Conservation (phyloP, 1,140 invertebrate species). For the Bombus consobrinus region DNA sequence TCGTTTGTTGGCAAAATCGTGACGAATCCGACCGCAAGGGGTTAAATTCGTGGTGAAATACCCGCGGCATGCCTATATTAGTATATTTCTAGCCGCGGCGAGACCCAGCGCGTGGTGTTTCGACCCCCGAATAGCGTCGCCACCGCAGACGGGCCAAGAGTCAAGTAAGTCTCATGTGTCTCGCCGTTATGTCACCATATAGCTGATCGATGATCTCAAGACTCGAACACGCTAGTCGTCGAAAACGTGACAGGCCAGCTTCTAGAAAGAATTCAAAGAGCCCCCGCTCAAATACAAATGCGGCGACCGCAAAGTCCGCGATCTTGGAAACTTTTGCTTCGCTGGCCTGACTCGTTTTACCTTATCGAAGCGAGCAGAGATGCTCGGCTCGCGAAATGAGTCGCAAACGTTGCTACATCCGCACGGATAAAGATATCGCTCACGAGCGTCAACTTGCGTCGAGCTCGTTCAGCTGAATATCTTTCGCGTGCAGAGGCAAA, state of each 20-base stretch:
- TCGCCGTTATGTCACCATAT: conserved; percentile 69
- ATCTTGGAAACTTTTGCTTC: too few relatives aligned
- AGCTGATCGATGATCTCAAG: conserved; percentile 51
- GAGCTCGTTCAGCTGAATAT: not conserved
- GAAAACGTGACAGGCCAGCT: not conserved
- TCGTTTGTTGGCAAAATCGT: not conserved
- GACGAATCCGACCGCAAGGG: conserved; percentile 18
- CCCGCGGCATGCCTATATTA: conserved; percentile 78
- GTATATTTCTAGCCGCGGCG: conserved; percentile 85
- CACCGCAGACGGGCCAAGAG: conserved; percentile 83
- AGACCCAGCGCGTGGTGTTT: conserved; percentile 89
- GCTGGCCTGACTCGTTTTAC: conserved; percentile 13
- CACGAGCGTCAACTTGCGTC: not conserved
- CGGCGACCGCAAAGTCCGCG: not conserved
- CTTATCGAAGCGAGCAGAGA: not conserved
- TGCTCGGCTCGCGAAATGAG: not conserved
- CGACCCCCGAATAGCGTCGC: conserved; percentile 88
- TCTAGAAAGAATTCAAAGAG: not conserved
- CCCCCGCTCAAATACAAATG: too few relatives aligned
- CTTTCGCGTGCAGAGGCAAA: conserved; percentile 1
- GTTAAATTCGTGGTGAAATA: conserved; percentile 55
- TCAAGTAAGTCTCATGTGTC: conserved; percentile 83
- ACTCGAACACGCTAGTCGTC: conserved; percentile 16
- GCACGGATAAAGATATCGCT: conserved; percentile 17
- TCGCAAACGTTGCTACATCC: not conserved